Evolutionary conservation across 2,113 vertebrate genomes (phyloP).

Genomic region (Cromileptes altivelis): DNA sequence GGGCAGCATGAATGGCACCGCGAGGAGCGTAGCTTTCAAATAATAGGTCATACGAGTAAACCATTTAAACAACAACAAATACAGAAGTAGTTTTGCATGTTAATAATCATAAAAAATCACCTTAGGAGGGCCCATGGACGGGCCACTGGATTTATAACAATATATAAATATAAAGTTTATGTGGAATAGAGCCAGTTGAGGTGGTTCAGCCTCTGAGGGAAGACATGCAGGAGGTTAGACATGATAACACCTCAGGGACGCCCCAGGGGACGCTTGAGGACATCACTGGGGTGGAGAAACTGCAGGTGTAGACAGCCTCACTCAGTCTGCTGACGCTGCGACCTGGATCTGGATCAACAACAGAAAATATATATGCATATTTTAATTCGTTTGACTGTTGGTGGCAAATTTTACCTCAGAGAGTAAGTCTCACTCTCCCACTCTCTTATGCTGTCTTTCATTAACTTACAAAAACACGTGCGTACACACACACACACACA

Average conservation of each 20-base stretch:
- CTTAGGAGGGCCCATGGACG: too few relatives aligned
- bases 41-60: too few relatives aligned
- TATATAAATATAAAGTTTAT: neutral
- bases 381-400: neutral
- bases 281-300: neutral
- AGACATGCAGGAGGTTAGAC: neutral
- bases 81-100: too few relatives aligned
- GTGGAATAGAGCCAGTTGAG: neutral
- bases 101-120: too few relatives aligned
- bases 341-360: neutral
- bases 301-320: neutral
- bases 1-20: too few relatives aligned
- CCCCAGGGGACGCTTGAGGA: neutral
- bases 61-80: too few relatives aligned
- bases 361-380: neutral
- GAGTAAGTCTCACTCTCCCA: neutral
- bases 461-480: slow-evolving; percentile 20
- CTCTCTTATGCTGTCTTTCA: neutral
- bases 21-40: too few relatives aligned
- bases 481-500: slow-evolving; percentile 37
- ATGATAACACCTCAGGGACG: neutral
- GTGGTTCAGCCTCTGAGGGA: neutral
- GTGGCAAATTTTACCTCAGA: neutral
- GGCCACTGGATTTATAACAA: too few relatives aligned
- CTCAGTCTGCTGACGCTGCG: neutral